Percentiles rank a stretch among this genome's conserved stretches.
These are phyloP conservation scores for Rhynchotus rufescens DNA, from an alignment of 2,797 vertebrate genomes.

Conservation along the genomic window DNA sequence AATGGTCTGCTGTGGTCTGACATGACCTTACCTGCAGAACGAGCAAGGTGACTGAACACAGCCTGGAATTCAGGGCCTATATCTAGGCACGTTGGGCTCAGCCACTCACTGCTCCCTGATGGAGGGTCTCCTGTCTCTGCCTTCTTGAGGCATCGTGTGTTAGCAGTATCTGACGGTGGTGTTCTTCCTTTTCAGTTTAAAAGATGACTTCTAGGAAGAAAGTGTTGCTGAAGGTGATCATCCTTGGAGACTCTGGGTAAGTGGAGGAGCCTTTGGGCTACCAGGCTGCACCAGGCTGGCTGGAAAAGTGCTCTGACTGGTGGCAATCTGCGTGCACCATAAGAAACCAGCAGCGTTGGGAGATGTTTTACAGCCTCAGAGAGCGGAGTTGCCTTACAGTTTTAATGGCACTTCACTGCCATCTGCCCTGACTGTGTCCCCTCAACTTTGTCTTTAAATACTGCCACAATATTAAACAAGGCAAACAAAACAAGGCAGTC, in stretches of 20 bases:
- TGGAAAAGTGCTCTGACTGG: neutral
- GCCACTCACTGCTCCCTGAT: neutral
- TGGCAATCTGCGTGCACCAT: neutral
- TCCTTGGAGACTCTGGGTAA: slow-evolving; percentile 98
- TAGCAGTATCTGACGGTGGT: neutral
- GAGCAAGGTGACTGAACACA: neutral
- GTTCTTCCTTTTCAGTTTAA: slow-evolving; percentile 79
- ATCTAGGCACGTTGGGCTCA: neutral
- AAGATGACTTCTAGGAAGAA: slow-evolving; percentile 99
- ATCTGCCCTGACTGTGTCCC: neutral
- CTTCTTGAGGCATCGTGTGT: neutral
- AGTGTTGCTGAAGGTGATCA: slow-evolving; percentile 99
- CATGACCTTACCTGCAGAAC: neutral
- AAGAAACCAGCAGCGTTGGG: neutral
- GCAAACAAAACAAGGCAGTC: neutral
- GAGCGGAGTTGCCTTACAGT: neutral
- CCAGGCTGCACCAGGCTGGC: neutral
- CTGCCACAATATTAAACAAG: neutral
- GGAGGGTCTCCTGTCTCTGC: neutral
- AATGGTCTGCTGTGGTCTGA: neutral
- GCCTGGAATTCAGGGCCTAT: neutral
- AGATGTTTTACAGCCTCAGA: neutral
- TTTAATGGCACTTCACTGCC: neutral
- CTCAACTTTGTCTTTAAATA: neutral
- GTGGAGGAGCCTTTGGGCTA: slow-evolving; percentile 63